Evolutionary conservation across 2,797 vertebrate species (phyloP).

Genomic region (Smutsia gigantea): DNA sequence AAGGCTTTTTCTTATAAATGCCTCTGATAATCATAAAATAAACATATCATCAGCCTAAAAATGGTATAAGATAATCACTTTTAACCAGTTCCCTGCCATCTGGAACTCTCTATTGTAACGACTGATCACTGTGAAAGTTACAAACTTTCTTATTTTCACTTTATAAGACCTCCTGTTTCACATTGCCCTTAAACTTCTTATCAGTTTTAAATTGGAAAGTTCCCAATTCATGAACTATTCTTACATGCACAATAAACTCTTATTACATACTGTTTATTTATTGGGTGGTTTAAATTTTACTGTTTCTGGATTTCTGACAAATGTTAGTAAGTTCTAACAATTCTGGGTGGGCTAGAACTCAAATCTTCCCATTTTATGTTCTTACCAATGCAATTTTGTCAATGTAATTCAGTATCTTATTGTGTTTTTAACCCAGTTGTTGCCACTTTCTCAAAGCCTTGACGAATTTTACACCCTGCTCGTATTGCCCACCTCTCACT

Average conservation of each 20-base stretch:
- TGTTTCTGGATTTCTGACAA: not conserved
- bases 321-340: not conserved
- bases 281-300: not conserved
- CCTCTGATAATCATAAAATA: not conserved
- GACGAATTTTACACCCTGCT: not conserved
- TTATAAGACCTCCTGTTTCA: not conserved
- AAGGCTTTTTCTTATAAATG: not conserved
- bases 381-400: no score
- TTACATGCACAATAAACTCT: not conserved
- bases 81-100: not conserved
- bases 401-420: not conserved
- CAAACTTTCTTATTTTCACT: not conserved
- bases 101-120: not conserved
- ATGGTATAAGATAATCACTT: not conserved
- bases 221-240: not conserved
- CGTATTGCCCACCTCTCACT: not conserved
- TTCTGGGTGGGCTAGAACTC: not conserved
- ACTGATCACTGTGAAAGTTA: not conserved
- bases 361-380: not conserved
- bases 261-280: not conserved
- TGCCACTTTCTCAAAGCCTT: not conserved
- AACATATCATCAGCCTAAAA: not conserved
- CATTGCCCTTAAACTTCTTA: not conserved
- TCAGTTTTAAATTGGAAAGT: not conserved
- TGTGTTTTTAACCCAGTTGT: not conserved